Base-by-base conservation (phyloP, 92 coral and sea anemone species). In the Paragorgia papillata region DNA sequence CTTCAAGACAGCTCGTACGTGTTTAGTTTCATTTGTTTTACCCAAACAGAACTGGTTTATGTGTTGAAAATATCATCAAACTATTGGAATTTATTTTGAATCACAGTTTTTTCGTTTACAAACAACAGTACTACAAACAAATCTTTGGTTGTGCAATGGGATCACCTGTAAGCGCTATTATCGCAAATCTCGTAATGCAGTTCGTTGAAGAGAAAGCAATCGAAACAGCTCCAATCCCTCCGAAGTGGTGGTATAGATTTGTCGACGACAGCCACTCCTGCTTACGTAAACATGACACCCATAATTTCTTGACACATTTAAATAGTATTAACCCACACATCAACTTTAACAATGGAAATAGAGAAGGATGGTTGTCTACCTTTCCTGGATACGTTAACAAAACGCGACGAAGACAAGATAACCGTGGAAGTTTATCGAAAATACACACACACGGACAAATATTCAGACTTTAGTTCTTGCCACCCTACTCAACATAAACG, bases 391-490 rank as follows among this genome's bases (percentile, higher is more conserved):
- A 37, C 56, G 29, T 12, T 35, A 67, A 41, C 34, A 26, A 21
- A 17, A 29, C 51, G 57, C 2, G 54, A 26, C 28, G 54, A 25
- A 10, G 20, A 24, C 26, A 20, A 67, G 41, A 40, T 67, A 57
- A 41, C 8, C 17, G 75, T 67, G 41, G 29, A 12, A 14, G 58
- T 67, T 6, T 67, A 67, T 49, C 27, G 75, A 19, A 67, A 67
- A 44, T 56, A 57, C 22, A 67, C 75, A 24, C 57, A 35, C 28
- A 34, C 14, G 56, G 75, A 67, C 59, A 34, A 51, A 67, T 67
- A 67, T 18, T 44, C 40, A 39, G 56, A 67, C 56, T 44, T 37
- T 29, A 67, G 21, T 44, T 44, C 31, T 7, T 49, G 21, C 21
- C 59, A 67, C 22, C 56, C 75, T n/a, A 37, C 10, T 9, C 75